Conservation (phyloP, 2,113 vertebrate species). For the rabbit (Oryctolagus cuniculus) region mOryCun1.1 NC_091436.1:162437501-162438000, state of each 20-base stretch:
- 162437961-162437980: neutral
- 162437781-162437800: conserved; percentile 65
- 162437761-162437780: conserved; percentile 55
- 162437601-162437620: conserved; percentile 78
- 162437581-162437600: conserved; percentile 77
- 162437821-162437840: conserved; percentile 63
- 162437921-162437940: neutral
- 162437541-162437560: conserved; percentile 55
- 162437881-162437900: conserved; percentile 45
- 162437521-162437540: conserved; percentile 7
- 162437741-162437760: conserved; percentile 63
- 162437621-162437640: conserved; percentile 75
- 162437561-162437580: conserved; percentile 67
- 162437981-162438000: neutral
- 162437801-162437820: conserved; percentile 22
- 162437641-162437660: conserved; percentile 56
- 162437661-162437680: conserved; percentile 70
- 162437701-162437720: conserved; percentile 73
- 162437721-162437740: conserved; percentile 79
- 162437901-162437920: neutral
- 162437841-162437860: conserved; percentile 74
- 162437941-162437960: neutral
- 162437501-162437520: neutral
- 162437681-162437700: conserved; percentile 61
- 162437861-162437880: conserved; percentile 55